Conservation (phyloP, 2,888 invertebrate genomes). For the Megastigmus dorsalis region DNA sequence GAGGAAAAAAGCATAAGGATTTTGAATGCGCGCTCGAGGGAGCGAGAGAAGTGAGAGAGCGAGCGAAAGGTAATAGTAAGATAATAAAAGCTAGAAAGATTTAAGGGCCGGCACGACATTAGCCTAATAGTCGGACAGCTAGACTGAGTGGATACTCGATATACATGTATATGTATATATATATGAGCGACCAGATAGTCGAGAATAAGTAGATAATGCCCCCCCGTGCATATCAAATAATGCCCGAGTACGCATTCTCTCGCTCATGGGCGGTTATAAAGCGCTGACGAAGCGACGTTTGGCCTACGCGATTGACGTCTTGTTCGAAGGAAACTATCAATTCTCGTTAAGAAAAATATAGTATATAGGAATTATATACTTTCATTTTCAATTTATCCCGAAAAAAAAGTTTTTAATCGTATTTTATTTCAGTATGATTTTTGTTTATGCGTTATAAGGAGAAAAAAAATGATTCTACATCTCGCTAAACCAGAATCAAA, state of each 20-base stretch:
- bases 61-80: too few relatives aligned
- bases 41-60: neutral
- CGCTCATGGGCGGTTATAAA: slow-evolving; percentile 18
- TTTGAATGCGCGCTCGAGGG: neutral
- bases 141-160: slow-evolving; percentile 29
- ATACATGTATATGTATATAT: neutral
- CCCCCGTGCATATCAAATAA: slow-evolving; percentile 57
- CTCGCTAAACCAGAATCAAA: too few relatives aligned
- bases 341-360: too few relatives aligned
- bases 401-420: too few relatives aligned
- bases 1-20: neutral
- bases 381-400: too few relatives aligned
- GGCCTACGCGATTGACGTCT: neutral
- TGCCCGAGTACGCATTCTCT: slow-evolving; percentile 53
- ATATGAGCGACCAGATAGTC: slow-evolving; percentile 41
- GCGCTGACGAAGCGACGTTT: slow-evolving; percentile 2
- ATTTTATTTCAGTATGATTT: too few relatives aligned
- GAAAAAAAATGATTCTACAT: too few relatives aligned
- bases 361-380: too few relatives aligned
- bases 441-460: too few relatives aligned
- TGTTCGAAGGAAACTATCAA: slow-evolving; percentile 12
- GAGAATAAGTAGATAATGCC: slow-evolving; percentile 61
- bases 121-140: slow-evolving; percentile 39
- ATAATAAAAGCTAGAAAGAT: too few relatives aligned
- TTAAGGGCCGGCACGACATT: slow-evolving; percentile 13